Evolutionary conservation across 2,797 vertebrate genomes (phyloP), one percentile per base, ranked within the genome.

Genomic region (Martes flavigula): DNA sequence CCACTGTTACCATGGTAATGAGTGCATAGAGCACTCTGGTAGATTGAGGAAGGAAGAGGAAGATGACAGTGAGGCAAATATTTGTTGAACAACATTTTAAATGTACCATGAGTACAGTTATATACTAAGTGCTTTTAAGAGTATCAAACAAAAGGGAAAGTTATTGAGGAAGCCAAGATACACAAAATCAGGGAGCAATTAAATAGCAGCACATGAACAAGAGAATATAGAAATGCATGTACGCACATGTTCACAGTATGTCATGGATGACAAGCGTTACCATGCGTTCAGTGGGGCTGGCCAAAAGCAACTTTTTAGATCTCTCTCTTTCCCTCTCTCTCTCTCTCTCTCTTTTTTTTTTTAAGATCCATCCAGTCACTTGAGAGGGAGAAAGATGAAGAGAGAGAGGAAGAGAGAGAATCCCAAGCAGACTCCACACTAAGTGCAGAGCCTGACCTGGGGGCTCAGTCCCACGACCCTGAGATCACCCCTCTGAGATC

Each of bases 81-180:
- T 91, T 93, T 96, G 73, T 86, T 93, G 73, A 73, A 78, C 11
- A 78, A 51, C 58, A 87, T 94, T 90, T 94, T 86, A 85, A 96
- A 88, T 82, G 27, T 38, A 68, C n/a, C 35, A 4, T 78, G 46
- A 96, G 54, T 85, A 79, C 5, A 30, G 73, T 78, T 62, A 56
- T 90, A 7, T 62, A 60, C 23, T 66, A 60, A 18, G 66, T 79
- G 20, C 23, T 98, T 89, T 77, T 77, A 77, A 91, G 66, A 92
- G 23, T 87, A 87, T 68, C 62, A 77, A 40, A 79, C 73, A 81
- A 88, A 91, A 91, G 48, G 17, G 23, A 77, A 21, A 18, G 9
- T 87, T 48, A 13, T 60, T 70, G 48, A 62, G 32, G 30, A 81
- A 75, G n/a, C 60, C 70, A 66, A 82, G 38, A 78, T 56, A 77